A percentile compares a stretch with the other conserved stretches of the same genome.
Evolutionary conservation across 2,113 vertebrate species (phyloP).

Genomic region (Columba janthina): DNA sequence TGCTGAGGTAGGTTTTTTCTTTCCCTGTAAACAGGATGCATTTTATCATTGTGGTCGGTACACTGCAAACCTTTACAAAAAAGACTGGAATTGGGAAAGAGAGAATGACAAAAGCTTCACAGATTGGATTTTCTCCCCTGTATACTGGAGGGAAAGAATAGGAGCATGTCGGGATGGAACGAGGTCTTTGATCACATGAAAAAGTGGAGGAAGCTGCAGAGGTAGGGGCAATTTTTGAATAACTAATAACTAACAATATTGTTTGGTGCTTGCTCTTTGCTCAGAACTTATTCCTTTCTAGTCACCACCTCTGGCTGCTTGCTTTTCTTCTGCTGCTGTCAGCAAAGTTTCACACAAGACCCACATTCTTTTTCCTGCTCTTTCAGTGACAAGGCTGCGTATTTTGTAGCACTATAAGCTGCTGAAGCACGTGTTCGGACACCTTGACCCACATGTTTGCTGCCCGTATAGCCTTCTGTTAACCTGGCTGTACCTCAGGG

Average conservation of each 20-base stretch:
- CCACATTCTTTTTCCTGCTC: not conserved
- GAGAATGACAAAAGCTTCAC: not conserved
- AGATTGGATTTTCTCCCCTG: not conserved
- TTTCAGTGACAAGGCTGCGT: not conserved
- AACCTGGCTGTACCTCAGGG: not conserved
- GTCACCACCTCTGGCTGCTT: not conserved
- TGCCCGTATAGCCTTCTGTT: not conserved
- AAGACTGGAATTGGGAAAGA: not conserved
- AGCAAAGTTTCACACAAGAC: not conserved
- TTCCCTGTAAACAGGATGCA: not conserved
- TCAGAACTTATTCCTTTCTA: not conserved
- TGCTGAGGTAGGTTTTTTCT: slow-evolving; percentile 35
- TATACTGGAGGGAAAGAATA: not conserved
- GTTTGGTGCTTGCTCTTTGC: not conserved
- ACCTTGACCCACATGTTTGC: not conserved
- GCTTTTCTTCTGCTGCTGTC: not conserved
- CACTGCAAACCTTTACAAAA: not conserved
- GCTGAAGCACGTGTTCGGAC: not conserved
- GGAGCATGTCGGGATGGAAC: not conserved
- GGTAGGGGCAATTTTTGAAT: not conserved
- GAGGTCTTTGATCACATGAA: not conserved
- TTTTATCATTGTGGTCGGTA: not conserved
- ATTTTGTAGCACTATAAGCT: not conserved
- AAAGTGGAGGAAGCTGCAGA: not conserved
- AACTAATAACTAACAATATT: not conserved